phyloP scores from a whole-genome alignment of 2,113 vertebrate genomes.

The Semnopithecus entellus region DNA sequence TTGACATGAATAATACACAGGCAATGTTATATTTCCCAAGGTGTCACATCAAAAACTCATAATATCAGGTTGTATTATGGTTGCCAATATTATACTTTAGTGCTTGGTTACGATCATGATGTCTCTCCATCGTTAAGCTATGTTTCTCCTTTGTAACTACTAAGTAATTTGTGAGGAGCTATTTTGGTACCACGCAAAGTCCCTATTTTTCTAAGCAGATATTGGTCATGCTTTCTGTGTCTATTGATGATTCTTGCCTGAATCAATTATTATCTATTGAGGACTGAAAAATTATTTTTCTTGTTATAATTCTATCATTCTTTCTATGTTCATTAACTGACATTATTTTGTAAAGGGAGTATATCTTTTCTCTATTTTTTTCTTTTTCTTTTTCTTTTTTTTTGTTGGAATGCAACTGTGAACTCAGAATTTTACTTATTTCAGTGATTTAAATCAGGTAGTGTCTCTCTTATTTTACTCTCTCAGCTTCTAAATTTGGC shows the following conservation, averaged over 20 bases:
- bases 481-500: not conserved
- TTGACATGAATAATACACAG: not conserved
- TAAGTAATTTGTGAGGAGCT: not conserved
- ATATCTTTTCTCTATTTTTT: not conserved
- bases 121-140: not conserved
- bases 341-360: not conserved
- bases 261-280: not conserved
- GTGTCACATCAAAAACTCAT: not conserved
- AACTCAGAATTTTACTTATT: not conserved
- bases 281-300: not conserved
- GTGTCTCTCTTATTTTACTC: not conserved
- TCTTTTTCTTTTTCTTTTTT: not conserved
- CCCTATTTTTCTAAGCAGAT: not conserved
- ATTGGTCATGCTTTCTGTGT: not conserved
- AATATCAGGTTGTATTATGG: not conserved
- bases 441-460: not conserved
- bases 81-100: no score
- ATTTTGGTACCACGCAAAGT: not conserved
- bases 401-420: not conserved
- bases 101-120: not conserved
- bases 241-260: not conserved
- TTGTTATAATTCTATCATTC: not conserved
- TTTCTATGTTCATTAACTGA: not conserved
- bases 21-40: not conserved
- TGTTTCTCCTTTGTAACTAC: not conserved